Evolutionary conservation across 2,797 vertebrate genomes (phyloP).

Genomic region (Acropternis orthonyx): DNA sequence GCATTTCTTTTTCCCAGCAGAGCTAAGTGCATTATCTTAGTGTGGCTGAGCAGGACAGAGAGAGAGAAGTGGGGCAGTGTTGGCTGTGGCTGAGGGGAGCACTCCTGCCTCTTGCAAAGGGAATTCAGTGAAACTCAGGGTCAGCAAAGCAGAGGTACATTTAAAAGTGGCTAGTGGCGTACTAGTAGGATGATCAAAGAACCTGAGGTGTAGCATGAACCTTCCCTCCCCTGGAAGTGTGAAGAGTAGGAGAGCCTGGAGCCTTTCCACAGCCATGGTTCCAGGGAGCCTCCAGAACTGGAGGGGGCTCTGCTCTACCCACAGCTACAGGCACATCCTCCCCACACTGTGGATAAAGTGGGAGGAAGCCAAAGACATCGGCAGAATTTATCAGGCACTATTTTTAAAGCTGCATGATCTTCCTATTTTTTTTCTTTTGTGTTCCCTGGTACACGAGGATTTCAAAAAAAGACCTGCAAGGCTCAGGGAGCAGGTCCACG

Average conservation of each 20-base stretch:
- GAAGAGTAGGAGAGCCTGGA: not conserved
- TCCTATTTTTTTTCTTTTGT: rapidly evolving
- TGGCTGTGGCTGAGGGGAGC: not conserved
- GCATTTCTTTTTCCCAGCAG: not conserved
- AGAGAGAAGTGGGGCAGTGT: not conserved
- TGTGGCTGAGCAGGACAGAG: not conserved
- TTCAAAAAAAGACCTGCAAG: not conserved
- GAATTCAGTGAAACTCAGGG: not conserved
- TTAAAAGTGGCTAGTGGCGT: not conserved
- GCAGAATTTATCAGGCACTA: not conserved
- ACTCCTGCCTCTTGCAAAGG: too few species aligned
- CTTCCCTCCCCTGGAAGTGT: not conserved
- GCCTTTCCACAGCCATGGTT: rapidly evolving
- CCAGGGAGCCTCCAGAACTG: not conserved
- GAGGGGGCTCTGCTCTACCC: not conserved
- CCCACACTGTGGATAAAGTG: not conserved
- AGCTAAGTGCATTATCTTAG: not conserved
- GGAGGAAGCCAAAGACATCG: not conserved
- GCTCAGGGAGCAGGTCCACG: not conserved
- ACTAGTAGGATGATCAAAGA: not conserved
- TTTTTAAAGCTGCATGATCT: not conserved
- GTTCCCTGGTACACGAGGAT: too few species aligned
- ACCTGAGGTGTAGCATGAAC: not conserved
- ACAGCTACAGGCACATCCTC: not conserved
- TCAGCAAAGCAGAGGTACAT: not conserved